A percentile compares a stretch with the other conserved stretches of the same genome.
Conservation (phyloP, 2,888 invertebrate species). For the Ormyrus rosae region DNA sequence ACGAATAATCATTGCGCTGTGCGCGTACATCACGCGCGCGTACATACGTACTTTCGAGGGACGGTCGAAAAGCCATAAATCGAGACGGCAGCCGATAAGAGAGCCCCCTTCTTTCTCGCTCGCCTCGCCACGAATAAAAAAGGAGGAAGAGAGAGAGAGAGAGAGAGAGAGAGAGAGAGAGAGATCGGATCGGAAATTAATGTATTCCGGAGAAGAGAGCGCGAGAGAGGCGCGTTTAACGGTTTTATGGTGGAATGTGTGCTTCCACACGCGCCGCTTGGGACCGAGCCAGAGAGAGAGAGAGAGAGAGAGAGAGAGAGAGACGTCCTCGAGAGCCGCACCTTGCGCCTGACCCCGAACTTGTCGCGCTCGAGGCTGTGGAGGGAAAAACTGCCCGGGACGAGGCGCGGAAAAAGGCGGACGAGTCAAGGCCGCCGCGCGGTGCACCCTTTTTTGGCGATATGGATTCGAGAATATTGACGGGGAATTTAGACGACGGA, state of each 20-base stretch:
- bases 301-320: constrained; percentile 27
- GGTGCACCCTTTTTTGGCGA: no score
- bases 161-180: neutral
- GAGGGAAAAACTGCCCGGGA: no score
- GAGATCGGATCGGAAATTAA: constrained; percentile 59
- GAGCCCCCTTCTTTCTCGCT: neutral
- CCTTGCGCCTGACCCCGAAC: constrained; percentile 53
- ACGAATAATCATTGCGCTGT: constrained; percentile 33
- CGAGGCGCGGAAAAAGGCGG: no score
- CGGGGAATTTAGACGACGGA: no score
- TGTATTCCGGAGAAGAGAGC: constrained; percentile 60
- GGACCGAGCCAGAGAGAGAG: constrained; percentile 16
- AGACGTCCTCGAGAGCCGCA: constrained; percentile 44
- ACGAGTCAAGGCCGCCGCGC: no score
- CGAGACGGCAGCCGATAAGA: neutral
- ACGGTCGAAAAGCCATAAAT: constrained; percentile 18
- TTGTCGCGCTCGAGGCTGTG: neutral
- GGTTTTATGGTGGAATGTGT: constrained; percentile 74
- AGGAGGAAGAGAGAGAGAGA: neutral
- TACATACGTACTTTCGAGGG: constrained; percentile 1
- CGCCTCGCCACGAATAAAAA: neutral
- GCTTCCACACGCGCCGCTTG: constrained; percentile 29
- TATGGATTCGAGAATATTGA: no score
- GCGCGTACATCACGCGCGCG: neutral
- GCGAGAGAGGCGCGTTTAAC: constrained; percentile 69